Evolutionary conservation across 2,888 invertebrate genomes (phyloP), one percentile per base, ranked within the genome.

Genomic region (Amblyjoppa fuscipennis): DNA sequence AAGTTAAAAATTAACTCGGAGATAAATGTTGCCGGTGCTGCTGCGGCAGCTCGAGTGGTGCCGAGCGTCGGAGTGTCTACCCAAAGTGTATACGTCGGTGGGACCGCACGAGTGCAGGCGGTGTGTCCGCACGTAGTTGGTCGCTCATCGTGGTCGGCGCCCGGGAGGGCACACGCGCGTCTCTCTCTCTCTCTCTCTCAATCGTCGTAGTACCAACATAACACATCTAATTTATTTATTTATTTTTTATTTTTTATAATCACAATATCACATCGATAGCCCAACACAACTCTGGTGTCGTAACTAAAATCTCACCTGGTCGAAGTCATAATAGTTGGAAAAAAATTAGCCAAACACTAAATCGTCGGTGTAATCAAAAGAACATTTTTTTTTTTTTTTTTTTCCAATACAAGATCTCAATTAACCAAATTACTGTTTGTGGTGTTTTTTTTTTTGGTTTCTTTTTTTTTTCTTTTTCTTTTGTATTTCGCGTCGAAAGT

Each of bases 101-200:
- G 64, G 16, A 64, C 13, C 64, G 64, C 64, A 6, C 64, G 31
- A 64, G 59, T 28, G 79, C 79, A 59, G 71, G 74, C 68, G 66
- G 79, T 83, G 79, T 85, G 82, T 82, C 76, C 79, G 79, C 69
- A 61, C 83, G 83, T 79, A 75, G 82, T 82, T 77, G 76, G 82
- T 73, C 82, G 85, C 64, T 34, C 64, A 31, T 79, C 83, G 79
- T 79, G 75, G 75, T 83, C 79, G 83, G 85, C 83, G 83, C 85
- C 85, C 83, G 85, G 83, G 85, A 80, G 83, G 83, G 73, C 83
- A 85, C 82, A 78, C 85, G 83, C 31, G 75, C 66, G 20, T 64
- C 64, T 76, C 66, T 7, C 74, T 64, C 64, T 75, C 64, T 75
- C 75, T 7, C 74, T 41, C 34, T 20, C 31, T 9, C 31, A 0